Conservation (phyloP, 2,888 invertebrate species). For the Argyresthia albistria region DNA sequence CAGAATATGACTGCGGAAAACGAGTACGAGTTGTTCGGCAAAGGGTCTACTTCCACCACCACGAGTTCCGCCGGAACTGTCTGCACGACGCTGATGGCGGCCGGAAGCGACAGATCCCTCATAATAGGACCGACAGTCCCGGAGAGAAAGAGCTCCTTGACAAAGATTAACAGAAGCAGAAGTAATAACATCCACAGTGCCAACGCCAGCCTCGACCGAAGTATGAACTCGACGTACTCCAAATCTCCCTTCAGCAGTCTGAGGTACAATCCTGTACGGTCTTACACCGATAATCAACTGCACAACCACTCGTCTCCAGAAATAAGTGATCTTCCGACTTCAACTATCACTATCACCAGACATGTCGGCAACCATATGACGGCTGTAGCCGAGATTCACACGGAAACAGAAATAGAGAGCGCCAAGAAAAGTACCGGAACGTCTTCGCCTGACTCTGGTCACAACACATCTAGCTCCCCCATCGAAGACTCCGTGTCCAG, state of each 20-base stretch:
- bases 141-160: slow-evolving; percentile 84
- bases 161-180: slow-evolving; percentile 71
- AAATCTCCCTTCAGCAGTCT: slow-evolving; percentile 55
- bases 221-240: slow-evolving; percentile 47
- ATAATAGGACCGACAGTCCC: slow-evolving; percentile 83
- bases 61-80: slow-evolving; percentile 93
- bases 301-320: slow-evolving; percentile 51
- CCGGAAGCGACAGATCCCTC: slow-evolving; percentile 75
- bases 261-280: slow-evolving; percentile 40
- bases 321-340: slow-evolving; percentile 35
- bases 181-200: slow-evolving; percentile 59
- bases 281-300: slow-evolving; percentile 42
- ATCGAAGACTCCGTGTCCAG: slow-evolving; percentile 82
- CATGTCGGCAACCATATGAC: slow-evolving; percentile 63
- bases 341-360: slow-evolving; percentile 52
- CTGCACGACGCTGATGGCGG: slow-evolving; percentile 85
- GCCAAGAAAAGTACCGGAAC: slow-evolving; percentile 75
- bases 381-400: slow-evolving; percentile 72
- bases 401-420: slow-evolving; percentile 52
- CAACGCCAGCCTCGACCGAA: slow-evolving; percentile 72
- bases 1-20: slow-evolving; percentile 85
- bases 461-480: slow-evolving; percentile 86
- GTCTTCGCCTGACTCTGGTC: slow-evolving; percentile 85
- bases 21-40: slow-evolving; percentile 92
- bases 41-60: slow-evolving; percentile 91